These are phyloP conservation scores for Stenoptilia bipunctidactyla DNA, from an alignment of 2,888 invertebrate genomes.

Conservation along the genomic window DNA sequence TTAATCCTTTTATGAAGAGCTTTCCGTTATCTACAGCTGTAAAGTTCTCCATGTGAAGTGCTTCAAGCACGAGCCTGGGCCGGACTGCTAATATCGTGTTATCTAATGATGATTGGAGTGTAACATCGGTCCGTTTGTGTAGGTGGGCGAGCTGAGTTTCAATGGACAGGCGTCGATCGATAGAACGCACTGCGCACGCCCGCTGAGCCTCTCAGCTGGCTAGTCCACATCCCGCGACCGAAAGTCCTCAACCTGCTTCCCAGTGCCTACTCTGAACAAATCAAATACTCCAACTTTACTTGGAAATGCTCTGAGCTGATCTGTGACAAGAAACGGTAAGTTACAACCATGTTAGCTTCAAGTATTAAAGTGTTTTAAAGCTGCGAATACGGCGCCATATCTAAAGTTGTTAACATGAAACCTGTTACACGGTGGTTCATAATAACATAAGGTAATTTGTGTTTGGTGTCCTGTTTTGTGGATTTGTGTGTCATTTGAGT, in stretches of 20 bases:
- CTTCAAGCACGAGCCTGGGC: constrained; percentile 35
- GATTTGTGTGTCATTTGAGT: background rate
- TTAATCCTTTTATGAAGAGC: too few species aligned
- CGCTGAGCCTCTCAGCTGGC: constrained; percentile 45
- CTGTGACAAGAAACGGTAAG: constrained; percentile 55
- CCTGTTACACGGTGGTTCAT: constrained; percentile 43
- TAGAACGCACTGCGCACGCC: constrained; percentile 58
- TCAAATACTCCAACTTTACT: constrained; percentile 36
- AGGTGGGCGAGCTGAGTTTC: constrained; percentile 52
- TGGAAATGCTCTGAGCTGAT: constrained; percentile 43
- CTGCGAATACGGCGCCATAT: constrained; percentile 25
- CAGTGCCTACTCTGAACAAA: constrained; percentile 36
- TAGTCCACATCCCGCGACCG: constrained; percentile 33
- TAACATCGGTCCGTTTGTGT: constrained; percentile 49
- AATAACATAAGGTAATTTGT: constrained; percentile 30
- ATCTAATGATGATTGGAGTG: constrained; percentile 61
- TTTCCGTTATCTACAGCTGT: too few species aligned
- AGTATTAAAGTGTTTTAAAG: background rate
- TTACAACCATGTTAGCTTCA: constrained; percentile 16
- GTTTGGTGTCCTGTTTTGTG: constrained; percentile 36
- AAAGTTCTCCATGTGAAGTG: constrained; percentile 20
- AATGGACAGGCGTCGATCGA: constrained; percentile 58
- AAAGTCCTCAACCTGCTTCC: constrained; percentile 31
- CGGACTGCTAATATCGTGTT: constrained; percentile 49
- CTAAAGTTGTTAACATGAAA: constrained; percentile 27